Conservation (phyloP, 2,113 vertebrate species). For the Pseudolaguvia tuberculata region DNA sequence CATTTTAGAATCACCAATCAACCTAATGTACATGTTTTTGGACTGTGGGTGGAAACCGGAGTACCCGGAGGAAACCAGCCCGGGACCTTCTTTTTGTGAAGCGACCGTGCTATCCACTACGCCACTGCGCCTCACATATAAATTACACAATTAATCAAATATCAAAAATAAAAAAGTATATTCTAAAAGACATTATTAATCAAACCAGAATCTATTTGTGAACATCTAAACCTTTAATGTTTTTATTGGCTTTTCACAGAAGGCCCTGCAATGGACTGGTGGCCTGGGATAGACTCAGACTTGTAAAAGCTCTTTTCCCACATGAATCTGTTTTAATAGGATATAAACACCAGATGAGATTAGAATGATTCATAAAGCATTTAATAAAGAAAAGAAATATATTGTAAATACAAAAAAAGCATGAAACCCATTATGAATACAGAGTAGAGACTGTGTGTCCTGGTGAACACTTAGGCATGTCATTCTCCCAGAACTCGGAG, state of each 20-base stretch:
- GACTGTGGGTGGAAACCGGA: too few species aligned
- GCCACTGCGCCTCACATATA: too few species aligned
- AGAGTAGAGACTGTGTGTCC: conserved; percentile 7
- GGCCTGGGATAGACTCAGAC: too few species aligned
- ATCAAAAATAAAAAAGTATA: too few species aligned
- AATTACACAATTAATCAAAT: too few species aligned
- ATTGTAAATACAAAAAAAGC: not conserved
- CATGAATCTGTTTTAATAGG: not conserved
- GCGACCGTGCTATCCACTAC: too few species aligned
- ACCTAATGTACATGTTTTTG: too few species aligned
- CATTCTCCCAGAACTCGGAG: conserved; percentile 23
- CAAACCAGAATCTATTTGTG: not conserved
- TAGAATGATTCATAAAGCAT: not conserved
- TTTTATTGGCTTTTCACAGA: not conserved
- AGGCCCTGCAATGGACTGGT: too few species aligned
- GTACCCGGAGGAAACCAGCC: too few species aligned
- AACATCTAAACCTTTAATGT: not conserved
- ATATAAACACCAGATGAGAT: not conserved
- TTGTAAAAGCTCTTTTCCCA: too few species aligned
- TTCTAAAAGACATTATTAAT: not conserved
- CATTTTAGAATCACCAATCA: too few species aligned
- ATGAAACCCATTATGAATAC: conserved; percentile 6
- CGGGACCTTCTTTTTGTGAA: too few species aligned
- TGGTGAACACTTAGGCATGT: conserved; percentile 21
- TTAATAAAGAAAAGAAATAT: not conserved